phyloP scores from a whole-genome alignment of 1,140 invertebrate genomes.

The Drosophila ohnishii region DNA sequence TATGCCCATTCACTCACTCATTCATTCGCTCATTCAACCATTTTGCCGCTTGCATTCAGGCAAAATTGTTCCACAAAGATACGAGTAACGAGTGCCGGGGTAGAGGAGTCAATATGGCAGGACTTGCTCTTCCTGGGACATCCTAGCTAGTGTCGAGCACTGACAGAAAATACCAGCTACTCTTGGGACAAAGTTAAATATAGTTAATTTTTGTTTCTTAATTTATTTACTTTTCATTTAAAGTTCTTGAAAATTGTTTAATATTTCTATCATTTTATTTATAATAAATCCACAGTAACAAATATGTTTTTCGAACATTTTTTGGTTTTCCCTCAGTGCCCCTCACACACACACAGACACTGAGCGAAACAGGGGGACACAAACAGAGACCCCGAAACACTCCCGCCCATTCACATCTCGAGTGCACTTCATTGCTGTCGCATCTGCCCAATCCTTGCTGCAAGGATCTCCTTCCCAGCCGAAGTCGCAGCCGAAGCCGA shows the following conservation, averaged over 20 bases:
- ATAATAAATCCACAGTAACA: too few relatives aligned
- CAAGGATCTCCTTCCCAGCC: not conserved
- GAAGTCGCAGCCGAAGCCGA: not conserved
- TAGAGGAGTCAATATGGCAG: constrained; percentile 26
- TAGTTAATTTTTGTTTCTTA: not conserved
- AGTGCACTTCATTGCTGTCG: constrained; percentile 78
- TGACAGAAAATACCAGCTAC: not conserved
- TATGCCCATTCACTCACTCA: constrained; percentile 66
- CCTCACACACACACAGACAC: constrained; percentile 29
- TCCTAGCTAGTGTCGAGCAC: constrained; percentile 10
- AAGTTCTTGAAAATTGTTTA: too few relatives aligned
- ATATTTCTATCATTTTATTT: not conserved
- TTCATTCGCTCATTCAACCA: constrained; percentile 68
- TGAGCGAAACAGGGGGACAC: constrained; percentile 32
- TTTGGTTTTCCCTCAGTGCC: not conserved
- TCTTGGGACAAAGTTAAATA: not conserved
- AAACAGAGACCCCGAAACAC: constrained; percentile 37
- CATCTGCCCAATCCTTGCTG: constrained; percentile 42
- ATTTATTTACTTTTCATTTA: too few relatives aligned
- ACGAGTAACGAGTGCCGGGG: constrained; percentile 52
- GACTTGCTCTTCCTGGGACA: constrained; percentile 28
- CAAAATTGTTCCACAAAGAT: constrained; percentile 78
- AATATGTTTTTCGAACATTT: too few relatives aligned
- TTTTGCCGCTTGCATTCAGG: constrained; percentile 74
- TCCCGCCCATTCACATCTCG: constrained; percentile 56